Evolutionary conservation across 2,113 vertebrate species (phyloP).

Genomic region (Megalops atlanticus): DNA sequence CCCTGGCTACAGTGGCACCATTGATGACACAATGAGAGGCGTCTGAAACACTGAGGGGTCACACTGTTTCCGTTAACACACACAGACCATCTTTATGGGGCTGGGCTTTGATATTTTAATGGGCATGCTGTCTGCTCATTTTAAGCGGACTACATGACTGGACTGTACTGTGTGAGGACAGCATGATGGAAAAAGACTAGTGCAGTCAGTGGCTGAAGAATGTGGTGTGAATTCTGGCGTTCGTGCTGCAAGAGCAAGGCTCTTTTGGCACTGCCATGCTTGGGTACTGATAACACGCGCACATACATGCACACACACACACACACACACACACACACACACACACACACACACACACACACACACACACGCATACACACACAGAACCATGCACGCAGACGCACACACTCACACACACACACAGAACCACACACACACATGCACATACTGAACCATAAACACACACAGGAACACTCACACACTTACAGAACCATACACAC

Average conservation of each 20-base stretch:
- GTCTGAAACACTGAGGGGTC: constrained; percentile 45
- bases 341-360: not conserved
- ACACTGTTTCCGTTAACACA: constrained; percentile 49
- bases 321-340: not conserved
- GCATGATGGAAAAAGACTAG: constrained; percentile 11
- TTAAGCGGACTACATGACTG: constrained; percentile 40
- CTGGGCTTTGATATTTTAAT: constrained; percentile 53
- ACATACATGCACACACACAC: not conserved
- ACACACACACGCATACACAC: not conserved
- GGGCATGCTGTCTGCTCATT: constrained; percentile 45
- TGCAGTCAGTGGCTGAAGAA: constrained; percentile 5
- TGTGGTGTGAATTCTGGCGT: not conserved
- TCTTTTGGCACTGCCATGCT: not conserved
- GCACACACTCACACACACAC: not conserved
- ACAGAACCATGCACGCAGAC: not conserved
- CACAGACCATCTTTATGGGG: constrained; percentile 54
- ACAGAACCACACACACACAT: not conserved
- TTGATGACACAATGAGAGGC: constrained; percentile 44
- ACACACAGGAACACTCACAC: not conserved
- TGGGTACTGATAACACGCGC: not conserved
- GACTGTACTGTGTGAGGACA: constrained; percentile 35
- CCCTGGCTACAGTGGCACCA: constrained; percentile 46
- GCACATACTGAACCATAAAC: not conserved
- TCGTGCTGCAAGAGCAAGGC: not conserved
- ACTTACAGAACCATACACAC: not conserved